Conservation (phyloP, 1,140 invertebrate species). For the Mycetomoellerius zeteki region DNA sequence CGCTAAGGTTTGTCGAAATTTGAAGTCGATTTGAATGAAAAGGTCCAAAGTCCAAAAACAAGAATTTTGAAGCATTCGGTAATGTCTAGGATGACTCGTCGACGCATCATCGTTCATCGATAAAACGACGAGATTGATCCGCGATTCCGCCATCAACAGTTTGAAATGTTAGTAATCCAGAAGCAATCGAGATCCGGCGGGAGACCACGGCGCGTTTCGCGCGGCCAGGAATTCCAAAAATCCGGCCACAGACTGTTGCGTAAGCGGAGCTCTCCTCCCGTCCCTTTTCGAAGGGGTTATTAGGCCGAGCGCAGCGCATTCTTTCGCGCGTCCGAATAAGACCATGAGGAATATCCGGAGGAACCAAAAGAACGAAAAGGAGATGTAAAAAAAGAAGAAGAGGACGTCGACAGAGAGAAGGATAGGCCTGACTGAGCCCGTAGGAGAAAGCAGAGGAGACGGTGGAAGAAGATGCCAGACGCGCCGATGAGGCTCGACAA, state of each 20-base stretch:
- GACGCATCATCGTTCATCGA: not conserved
- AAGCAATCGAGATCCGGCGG: constrained; percentile 44
- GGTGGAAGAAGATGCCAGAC: not conserved
- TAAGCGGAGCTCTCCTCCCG: constrained; percentile 77
- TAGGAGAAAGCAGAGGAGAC: constrained; percentile 37
- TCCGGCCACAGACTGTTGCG: constrained; percentile 79
- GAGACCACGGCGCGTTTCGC: constrained; percentile 52
- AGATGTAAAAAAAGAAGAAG: constrained; percentile 46
- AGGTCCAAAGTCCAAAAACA: not conserved
- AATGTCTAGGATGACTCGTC: not conserved
- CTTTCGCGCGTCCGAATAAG: constrained; percentile 80
- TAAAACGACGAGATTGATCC: not conserved
- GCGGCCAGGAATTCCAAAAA: constrained; percentile 80
- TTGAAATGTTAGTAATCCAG: constrained; percentile 62
- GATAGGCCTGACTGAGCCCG: constrained; percentile 6
- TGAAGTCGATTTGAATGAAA: not conserved
- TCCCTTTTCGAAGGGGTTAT: constrained; percentile 79
- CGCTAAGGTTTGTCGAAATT: no score
- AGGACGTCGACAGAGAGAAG: constrained; percentile 39
- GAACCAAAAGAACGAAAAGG: constrained; percentile 52
- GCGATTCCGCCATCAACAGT: constrained; percentile 16
- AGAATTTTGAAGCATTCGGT: constrained; percentile 7
- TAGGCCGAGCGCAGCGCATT: constrained; percentile 81
- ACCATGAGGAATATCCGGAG: constrained; percentile 64
- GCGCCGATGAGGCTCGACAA: constrained; percentile 34